These are phyloP conservation scores for Clarias macrocephalus DNA, from an alignment of 2,113 vertebrate species.

Conservation along the genomic window DNA sequence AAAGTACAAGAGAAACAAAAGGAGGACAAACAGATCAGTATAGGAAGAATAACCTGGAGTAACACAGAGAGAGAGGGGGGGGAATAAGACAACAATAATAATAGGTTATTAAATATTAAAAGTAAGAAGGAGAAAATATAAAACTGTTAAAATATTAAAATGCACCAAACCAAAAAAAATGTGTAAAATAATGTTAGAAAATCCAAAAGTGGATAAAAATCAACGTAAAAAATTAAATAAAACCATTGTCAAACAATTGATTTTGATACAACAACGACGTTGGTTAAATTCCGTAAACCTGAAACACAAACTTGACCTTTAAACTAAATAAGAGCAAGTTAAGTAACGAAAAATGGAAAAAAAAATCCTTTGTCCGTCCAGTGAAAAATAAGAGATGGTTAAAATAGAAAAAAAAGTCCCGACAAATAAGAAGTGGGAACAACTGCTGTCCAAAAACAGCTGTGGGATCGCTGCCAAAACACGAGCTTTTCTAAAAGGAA, in stretches of 20 bases:
- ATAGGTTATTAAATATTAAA: background rate
- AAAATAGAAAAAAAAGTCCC: background rate
- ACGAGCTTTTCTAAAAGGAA: slow-evolving; percentile 47
- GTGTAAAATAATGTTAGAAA: background rate
- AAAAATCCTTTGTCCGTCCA: background rate
- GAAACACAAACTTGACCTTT: background rate
- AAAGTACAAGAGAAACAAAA: slow-evolving; percentile 72
- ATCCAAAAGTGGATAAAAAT: background rate
- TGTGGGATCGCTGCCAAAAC: slow-evolving; percentile 60
- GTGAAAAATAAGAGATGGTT: background rate
- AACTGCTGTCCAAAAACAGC: slow-evolving; percentile 67
- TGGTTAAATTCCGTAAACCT: background rate
- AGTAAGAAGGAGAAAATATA: no score
- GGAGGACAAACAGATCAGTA: background rate
- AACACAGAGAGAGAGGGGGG: background rate
- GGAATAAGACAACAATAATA: background rate
- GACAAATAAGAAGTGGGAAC: slow-evolving; percentile 49
- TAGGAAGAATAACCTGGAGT: background rate
- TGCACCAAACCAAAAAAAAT: background rate
- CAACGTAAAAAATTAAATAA: background rate
- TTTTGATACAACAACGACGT: background rate
- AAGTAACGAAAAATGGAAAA: background rate
- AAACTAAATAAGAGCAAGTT: background rate
- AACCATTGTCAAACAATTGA: background rate
- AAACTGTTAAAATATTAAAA: no score